A percentile compares a stretch with the other conserved stretches of the same genome.
Evolutionary conservation across 2,113 vertebrate species (phyloP).

Genomic region (Azemiops feae): DNA sequence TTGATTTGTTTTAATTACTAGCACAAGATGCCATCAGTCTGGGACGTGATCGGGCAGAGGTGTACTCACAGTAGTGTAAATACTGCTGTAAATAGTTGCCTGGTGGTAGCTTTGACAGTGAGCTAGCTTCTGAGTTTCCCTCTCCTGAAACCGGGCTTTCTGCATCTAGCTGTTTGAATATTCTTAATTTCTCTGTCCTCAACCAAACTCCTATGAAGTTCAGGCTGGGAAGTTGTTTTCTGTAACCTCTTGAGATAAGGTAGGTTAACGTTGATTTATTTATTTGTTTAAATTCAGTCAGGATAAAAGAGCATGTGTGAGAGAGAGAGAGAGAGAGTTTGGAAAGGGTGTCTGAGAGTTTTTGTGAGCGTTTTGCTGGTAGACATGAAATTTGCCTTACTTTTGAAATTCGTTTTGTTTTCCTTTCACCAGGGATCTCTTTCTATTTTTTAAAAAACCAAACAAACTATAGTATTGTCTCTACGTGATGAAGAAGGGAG

Average conservation of each 20-base stretch:
- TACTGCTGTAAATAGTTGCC: slow-evolving; percentile 96
- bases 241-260: slow-evolving; percentile 90
- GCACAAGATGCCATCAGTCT: slow-evolving; percentile 93
- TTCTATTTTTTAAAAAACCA: slow-evolving; percentile 3
- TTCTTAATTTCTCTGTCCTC: slow-evolving; percentile 69
- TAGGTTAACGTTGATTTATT: slow-evolving; percentile 82
- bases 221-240: slow-evolving; percentile 85
- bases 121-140: slow-evolving; percentile 90
- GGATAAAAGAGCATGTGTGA: background rate
- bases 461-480: slow-evolving; percentile 80
- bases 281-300: slow-evolving; percentile 31
- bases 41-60: slow-evolving; percentile 95
- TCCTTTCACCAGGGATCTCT: slow-evolving; percentile 63
- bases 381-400: slow-evolving; percentile 72
- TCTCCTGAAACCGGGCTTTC: slow-evolving; percentile 83
- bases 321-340: slow-evolving; percentile 74
- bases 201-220: slow-evolving; percentile 94
- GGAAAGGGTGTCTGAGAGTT: slow-evolving; percentile 70
- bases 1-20: slow-evolving; percentile 99
- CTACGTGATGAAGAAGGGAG: slow-evolving; percentile 51
- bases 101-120: slow-evolving; percentile 94
- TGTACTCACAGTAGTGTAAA: slow-evolving; percentile 91
- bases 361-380: slow-evolving; percentile 70
- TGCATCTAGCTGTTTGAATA: slow-evolving; percentile 83
- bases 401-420: slow-evolving; percentile 25